A percentile compares a stretch with the other conserved stretches of the same genome.
Conservation (phyloP, 2,113 vertebrate genomes). For the Atractosteus spatula region DNA sequence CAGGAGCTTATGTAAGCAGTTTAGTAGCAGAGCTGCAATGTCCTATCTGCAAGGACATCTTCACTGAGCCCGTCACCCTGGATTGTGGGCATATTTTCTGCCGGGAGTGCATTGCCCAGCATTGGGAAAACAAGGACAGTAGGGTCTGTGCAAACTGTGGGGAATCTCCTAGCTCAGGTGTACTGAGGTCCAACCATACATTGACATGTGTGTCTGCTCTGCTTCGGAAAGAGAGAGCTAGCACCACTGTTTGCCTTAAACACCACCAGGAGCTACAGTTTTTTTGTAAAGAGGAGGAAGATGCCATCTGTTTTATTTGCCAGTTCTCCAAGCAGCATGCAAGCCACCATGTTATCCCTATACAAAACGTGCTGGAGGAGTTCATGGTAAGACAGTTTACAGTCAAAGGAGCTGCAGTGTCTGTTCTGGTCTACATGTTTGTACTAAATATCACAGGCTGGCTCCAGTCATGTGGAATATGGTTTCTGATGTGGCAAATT, state of each 20-base stretch:
- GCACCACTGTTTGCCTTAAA: too few relatives aligned
- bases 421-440: background rate
- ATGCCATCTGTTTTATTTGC: too few relatives aligned
- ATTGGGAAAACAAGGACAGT: too few relatives aligned
- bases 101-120: too few relatives aligned
- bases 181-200: too few relatives aligned
- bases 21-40: background rate
- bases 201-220: too few relatives aligned
- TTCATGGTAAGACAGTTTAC: background rate
- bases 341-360: background rate
- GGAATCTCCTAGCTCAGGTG: too few relatives aligned
- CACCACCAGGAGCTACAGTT: too few relatives aligned
- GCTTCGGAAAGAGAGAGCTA: too few relatives aligned
- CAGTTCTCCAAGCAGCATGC: background rate
- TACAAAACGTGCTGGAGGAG: background rate
- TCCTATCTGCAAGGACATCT: slow-evolving; percentile 1
- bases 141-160: too few relatives aligned
- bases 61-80: background rate
- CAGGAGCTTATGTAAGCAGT: background rate
- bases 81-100: background rate
- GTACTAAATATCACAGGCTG: background rate
- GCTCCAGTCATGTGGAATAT: background rate
- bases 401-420: background rate
- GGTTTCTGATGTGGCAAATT: background rate
- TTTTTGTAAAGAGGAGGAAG: too few relatives aligned